These are phyloP conservation scores for Microcebus murinus DNA, from an alignment of 2,113 vertebrate genomes.

Conservation along the genomic window DNA sequence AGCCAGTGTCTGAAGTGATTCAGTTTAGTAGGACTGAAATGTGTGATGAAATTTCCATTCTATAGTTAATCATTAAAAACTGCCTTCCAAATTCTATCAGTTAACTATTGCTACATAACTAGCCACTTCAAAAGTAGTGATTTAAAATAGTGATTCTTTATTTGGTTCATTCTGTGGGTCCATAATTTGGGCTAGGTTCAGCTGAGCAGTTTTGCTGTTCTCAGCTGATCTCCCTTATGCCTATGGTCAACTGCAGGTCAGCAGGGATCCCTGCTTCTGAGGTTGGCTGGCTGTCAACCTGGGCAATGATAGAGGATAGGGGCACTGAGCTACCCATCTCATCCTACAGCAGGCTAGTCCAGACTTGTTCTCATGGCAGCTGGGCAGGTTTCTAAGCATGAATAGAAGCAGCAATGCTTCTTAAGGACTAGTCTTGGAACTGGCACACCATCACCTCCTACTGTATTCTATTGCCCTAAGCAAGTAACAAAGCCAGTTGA, in stretches of 20 bases:
- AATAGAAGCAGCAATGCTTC: not conserved
- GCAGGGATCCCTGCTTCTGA: not conserved
- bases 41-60: conserved; percentile 32
- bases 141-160: conserved; percentile 35
- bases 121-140: conserved; percentile 18
- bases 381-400: not conserved
- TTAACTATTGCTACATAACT: conserved; percentile 28
- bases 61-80: conserved; percentile 53
- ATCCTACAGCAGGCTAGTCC: not conserved
- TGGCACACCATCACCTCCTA: not conserved
- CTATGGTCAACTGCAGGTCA: not conserved
- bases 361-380: conserved; percentile 18
- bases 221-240: conserved; percentile 12
- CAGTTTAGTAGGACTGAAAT: not conserved
- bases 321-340: not conserved
- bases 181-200: not conserved
- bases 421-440: not conserved
- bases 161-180: conserved; percentile 18
- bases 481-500: not conserved
- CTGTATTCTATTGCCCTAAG: not conserved
- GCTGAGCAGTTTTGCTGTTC: conserved; percentile 15
- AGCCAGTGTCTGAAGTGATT: not conserved
- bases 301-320: not conserved
- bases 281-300: not conserved
- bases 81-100: not conserved